Evolutionary conservation across 35 echinoderm and acorn worm genomes (phyloP).

Genomic region (Stichopus chloronotus): DNA sequence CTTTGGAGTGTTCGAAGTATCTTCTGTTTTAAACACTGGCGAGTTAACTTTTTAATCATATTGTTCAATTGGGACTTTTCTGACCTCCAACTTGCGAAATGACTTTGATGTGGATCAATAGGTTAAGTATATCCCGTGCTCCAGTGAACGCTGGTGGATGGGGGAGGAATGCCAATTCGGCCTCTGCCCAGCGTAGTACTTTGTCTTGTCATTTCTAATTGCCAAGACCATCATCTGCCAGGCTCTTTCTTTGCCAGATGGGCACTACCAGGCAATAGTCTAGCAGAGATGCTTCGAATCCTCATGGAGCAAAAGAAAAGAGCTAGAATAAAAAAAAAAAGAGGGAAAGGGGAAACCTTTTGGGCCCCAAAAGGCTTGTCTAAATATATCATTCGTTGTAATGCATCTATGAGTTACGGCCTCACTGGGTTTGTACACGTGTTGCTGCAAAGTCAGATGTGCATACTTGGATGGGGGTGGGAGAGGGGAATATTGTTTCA

Average conservation of each 20-base stretch:
- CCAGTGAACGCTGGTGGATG: not conserved
- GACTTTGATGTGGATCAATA: conserved; percentile 25
- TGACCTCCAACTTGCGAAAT: conserved; percentile 4
- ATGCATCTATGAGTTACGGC: conserved; percentile 54
- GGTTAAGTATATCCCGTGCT: conserved; percentile 22
- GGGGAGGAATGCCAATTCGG: not conserved
- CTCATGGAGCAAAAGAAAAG: too few species aligned
- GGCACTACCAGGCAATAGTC: not conserved
- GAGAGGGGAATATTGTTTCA: conserved; percentile 19
- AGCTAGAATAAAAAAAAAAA: not conserved
- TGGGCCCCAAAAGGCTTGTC: conserved; percentile 42
- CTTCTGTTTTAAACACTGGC: not conserved
- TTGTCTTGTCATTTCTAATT: conserved; percentile 27
- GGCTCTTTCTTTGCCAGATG: conserved; percentile 29
- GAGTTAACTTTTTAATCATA: not conserved
- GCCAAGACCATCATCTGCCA: not conserved
- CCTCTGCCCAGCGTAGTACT: conserved; percentile 14
- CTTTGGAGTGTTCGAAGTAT: not conserved
- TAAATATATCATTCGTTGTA: conserved; percentile 40
- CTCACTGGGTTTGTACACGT: conserved; percentile 17
- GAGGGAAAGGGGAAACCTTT: not conserved
- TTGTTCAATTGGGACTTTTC: not conserved
- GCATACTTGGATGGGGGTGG: conserved; percentile 41
- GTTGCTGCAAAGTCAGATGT: conserved; percentile 13
- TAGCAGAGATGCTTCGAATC: not conserved